A percentile compares a stretch with the other conserved stretches of the same genome.
Evolutionary conservation across 2,797 vertebrate genomes (phyloP).

Genomic region (Brachymystax lenok): DNA sequence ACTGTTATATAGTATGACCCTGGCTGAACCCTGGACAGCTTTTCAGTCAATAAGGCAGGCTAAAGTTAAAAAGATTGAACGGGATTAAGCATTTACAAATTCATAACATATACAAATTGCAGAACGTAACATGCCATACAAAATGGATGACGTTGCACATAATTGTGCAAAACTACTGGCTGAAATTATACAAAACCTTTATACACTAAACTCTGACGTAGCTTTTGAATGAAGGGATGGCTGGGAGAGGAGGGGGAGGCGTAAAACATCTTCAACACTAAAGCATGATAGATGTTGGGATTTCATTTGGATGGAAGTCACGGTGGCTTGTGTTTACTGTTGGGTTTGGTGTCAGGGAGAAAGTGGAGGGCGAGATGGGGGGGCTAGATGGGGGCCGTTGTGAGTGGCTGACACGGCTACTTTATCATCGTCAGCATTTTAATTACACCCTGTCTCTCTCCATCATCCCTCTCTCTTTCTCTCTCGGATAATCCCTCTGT

Average conservation of each 20-base stretch:
- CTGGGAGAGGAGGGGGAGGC: not conserved
- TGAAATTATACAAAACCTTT: too few species aligned
- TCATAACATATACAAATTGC: too few species aligned
- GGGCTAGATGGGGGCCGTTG: too few species aligned
- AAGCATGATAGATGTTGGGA: not conserved
- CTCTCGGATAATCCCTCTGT: not conserved
- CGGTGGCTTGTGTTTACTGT: not conserved
- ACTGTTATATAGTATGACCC: not conserved
- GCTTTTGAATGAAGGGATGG: not conserved
- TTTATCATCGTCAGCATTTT: not conserved
- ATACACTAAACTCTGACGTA: not conserved
- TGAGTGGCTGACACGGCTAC: not conserved
- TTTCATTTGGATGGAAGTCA: not conserved
- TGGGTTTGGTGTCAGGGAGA: too few species aligned
- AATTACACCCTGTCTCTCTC: not conserved
- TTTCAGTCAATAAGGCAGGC: not conserved
- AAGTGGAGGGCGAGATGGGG: not conserved
- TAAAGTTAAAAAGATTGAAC: not conserved
- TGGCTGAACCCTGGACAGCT: slow-evolving; percentile 3
- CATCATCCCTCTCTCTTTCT: not conserved
- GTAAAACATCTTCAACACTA: too few species aligned
- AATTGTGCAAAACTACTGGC: too few species aligned
- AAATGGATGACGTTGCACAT: too few species aligned
- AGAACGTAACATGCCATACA: too few species aligned
- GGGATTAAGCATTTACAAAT: too few species aligned